A percentile compares a stretch with the other conserved stretches of the same genome.
Conservation (phyloP, 2,797 vertebrate genomes). For the Anas capensis region DNA sequence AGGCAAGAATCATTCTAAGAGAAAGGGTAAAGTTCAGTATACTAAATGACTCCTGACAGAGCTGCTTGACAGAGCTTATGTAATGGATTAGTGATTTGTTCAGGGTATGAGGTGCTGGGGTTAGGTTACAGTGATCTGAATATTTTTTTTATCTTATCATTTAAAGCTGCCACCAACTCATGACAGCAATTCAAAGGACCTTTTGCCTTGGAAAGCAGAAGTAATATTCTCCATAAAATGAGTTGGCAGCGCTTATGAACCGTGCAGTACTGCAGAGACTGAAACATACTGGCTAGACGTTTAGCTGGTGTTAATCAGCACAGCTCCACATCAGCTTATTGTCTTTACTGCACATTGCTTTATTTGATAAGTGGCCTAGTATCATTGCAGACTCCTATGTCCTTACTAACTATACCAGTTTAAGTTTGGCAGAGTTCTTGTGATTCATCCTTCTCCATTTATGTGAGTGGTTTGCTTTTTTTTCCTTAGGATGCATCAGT, state of each 20-base stretch:
- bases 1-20: background rate
- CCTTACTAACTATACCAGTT: background rate
- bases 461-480: background rate
- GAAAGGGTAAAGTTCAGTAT: slow-evolving; percentile 1
- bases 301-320: background rate
- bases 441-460: background rate
- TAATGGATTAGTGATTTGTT: background rate
- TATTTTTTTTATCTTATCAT: slow-evolving; percentile 22
- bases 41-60: background rate
- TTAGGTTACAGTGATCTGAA: background rate
- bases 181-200: slow-evolving; percentile 3
- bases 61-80: background rate
- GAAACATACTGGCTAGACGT: background rate
- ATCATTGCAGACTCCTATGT: background rate
- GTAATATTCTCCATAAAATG: background rate
- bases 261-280: background rate
- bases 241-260: background rate
- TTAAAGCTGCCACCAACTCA: background rate
- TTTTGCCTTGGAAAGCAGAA: slow-evolving; percentile 9
- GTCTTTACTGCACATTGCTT: background rate
- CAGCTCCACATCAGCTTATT: background rate
- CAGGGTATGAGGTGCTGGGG: background rate
- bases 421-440: background rate
- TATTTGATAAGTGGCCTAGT: background rate
- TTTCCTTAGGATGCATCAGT: background rate